Conservation (phyloP, 1,140 invertebrate species). For the Magallana angulata region DNA sequence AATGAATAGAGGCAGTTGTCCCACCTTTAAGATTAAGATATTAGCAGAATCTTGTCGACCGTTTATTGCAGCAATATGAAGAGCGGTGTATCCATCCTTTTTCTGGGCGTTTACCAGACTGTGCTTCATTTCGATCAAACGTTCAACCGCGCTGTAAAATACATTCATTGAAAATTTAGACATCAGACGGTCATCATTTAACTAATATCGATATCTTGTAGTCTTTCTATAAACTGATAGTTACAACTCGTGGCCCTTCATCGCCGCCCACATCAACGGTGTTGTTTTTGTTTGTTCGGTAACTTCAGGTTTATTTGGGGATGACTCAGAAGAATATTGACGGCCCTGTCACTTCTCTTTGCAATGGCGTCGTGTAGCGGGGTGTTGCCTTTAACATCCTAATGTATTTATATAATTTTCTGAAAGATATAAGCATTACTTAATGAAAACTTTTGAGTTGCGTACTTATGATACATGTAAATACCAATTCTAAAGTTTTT, state of each 20-base stretch:
- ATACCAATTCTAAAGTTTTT: too few species aligned
- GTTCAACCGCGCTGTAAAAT: conserved; percentile 53
- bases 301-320: conserved; percentile 58
- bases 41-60: conserved; percentile 63
- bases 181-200: too few species aligned
- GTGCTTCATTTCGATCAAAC: conserved; percentile 49
- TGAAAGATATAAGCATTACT: too few species aligned
- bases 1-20: too few species aligned
- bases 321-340: conserved; percentile 57
- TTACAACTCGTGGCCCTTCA: conserved; percentile 65
- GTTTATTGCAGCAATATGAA: conserved; percentile 69
- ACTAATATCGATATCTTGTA: too few species aligned
- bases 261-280: conserved; percentile 61
- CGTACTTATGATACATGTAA: too few species aligned
- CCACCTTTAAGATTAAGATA: conserved; percentile 55
- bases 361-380: conserved; percentile 69
- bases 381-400: conserved; percentile 69
- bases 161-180: neutral
- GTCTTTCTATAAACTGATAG: too few species aligned
- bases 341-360: conserved; percentile 54
- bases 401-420: too few species aligned
- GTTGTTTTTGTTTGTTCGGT: conserved; percentile 63
- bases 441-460: too few species aligned
- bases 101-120: conserved; percentile 51
- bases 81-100: conserved; percentile 59